Evolutionary conservation across 2,113 vertebrate genomes (phyloP).

Genomic region (Lophotis ruficrista): DNA sequence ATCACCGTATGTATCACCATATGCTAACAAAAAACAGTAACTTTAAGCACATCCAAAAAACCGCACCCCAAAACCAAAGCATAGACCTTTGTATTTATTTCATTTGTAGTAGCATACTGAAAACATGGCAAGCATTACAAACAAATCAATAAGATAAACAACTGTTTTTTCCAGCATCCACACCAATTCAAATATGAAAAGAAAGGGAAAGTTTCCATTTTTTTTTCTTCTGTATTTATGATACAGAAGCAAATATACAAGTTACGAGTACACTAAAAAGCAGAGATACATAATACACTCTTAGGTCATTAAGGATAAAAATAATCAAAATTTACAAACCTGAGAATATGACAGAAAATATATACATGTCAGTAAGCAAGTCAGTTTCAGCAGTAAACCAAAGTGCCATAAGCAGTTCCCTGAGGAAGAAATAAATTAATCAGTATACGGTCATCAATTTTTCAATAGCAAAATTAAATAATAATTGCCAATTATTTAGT

Average conservation of each 20-base stretch:
- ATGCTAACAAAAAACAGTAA: neutral
- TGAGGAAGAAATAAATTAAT: conserved; percentile 69
- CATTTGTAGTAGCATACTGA: neutral
- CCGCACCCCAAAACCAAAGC: neutral
- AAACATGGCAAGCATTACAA: neutral
- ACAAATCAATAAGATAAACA: neutral
- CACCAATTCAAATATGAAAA: neutral
- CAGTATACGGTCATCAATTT: neutral
- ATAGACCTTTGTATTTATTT: neutral
- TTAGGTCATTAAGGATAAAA: neutral
- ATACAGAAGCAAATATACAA: neutral
- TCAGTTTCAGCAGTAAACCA: conserved; percentile 86
- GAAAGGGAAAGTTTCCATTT: neutral
- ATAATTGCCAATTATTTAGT: neutral
- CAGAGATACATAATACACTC: neutral
- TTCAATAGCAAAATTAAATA: neutral
- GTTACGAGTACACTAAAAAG: neutral
- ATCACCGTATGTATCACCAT: neutral
- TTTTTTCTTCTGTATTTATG: neutral
- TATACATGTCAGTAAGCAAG: conserved; percentile 87
- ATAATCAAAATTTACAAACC: conserved; percentile 74
- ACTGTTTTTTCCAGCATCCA: neutral
- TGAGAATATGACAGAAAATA: conserved; percentile 91
- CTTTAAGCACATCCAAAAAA: neutral
- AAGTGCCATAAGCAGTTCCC: conserved; percentile 90